Conservation (phyloP, 2,113 vertebrate genomes). For the Apodemus sylvaticus region DNA sequence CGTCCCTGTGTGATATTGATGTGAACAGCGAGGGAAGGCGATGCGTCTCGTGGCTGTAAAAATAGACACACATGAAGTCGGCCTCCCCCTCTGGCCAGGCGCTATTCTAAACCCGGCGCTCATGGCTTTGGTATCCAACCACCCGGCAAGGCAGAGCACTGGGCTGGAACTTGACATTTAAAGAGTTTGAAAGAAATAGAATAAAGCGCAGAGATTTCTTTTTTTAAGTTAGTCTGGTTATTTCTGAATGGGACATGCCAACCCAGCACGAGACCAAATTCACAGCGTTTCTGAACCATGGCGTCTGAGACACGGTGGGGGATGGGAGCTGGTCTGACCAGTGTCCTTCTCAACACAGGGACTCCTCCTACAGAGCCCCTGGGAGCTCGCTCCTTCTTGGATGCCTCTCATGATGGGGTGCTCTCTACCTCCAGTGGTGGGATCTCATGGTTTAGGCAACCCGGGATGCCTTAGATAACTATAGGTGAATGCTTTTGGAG, state of each 20-base stretch:
- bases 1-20: conserved; percentile 77
- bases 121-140: conserved; percentile 64
- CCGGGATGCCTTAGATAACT: not conserved
- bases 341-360: not conserved
- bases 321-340: not conserved
- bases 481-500: not conserved
- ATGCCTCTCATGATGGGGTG: not conserved
- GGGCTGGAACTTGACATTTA: conserved; percentile 81
- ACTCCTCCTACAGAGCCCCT: not conserved
- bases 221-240: conserved; percentile 77
- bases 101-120: conserved; percentile 67
- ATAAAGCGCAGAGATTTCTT: conserved; percentile 69
- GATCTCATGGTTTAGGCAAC: not conserved
- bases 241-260: conserved; percentile 78
- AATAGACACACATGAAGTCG: conserved; percentile 75
- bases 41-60: conserved; percentile 72
- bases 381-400: not conserved
- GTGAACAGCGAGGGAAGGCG: conserved; percentile 70
- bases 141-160: conserved; percentile 64
- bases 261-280: conserved; percentile 53
- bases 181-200: conserved; percentile 73
- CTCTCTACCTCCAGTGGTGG: not conserved
- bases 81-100: conserved; percentile 70
- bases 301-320: conserved; percentile 18
- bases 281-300: conserved; percentile 37